Conservation (phyloP, 1,140 invertebrate species). For the Scaptomyza graminum region DNA sequence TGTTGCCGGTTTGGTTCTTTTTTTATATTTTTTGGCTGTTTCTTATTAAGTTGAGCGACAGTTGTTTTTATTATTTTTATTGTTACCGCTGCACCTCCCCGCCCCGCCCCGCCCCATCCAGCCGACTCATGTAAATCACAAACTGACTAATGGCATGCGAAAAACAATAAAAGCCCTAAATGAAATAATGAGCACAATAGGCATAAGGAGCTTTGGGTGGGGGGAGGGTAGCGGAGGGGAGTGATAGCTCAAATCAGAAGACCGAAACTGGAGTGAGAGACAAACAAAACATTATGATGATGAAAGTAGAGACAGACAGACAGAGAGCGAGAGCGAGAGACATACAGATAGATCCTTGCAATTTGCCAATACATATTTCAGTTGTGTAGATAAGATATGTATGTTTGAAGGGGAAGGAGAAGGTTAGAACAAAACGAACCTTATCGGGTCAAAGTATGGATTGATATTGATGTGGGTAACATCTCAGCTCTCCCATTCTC, state of each 20-base stretch:
- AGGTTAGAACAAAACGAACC: background rate
- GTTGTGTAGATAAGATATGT: slow-evolving; percentile 13
- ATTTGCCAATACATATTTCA: slow-evolving; percentile 42
- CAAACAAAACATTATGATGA: slow-evolving; percentile 7
- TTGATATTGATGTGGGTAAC: slow-evolving; percentile 45
- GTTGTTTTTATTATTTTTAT: slow-evolving; percentile 82
- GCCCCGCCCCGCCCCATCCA: slow-evolving; percentile 3
- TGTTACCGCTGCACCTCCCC: slow-evolving; percentile 36
- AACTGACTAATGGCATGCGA: slow-evolving; percentile 80
- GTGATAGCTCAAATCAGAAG: background rate
- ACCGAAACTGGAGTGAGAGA: background rate
- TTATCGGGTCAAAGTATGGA: slow-evolving; percentile 38
- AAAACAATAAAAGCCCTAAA: slow-evolving; percentile 81
- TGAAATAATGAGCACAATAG: slow-evolving; percentile 69
- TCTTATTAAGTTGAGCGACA: slow-evolving; percentile 80
- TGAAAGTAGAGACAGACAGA: background rate
- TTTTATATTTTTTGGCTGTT: slow-evolving; percentile 39
- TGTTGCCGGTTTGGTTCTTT: slow-evolving; percentile 22
- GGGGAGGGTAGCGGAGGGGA: background rate
- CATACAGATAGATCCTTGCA: slow-evolving; percentile 22
- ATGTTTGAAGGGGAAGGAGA: background rate
- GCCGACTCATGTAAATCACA: slow-evolving; percentile 69
- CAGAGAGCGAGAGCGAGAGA: background rate
- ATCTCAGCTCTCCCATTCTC: no score
- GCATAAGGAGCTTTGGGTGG: slow-evolving; percentile 15